phyloP scores from a whole-genome alignment of 2,888 invertebrate species.

The Mythimna ferrago region DNA sequence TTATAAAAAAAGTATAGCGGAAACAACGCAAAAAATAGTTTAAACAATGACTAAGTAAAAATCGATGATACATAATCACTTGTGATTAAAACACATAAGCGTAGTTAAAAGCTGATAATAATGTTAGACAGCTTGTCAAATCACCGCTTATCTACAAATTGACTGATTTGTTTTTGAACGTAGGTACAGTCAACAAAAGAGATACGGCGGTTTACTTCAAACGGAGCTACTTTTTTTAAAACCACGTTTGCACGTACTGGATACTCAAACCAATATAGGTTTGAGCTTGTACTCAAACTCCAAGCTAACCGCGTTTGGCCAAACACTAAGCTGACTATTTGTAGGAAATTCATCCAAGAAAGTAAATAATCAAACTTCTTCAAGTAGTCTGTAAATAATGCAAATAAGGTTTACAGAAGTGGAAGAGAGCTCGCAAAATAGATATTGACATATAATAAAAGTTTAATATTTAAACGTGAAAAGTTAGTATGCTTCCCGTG shows the following conservation, averaged over 20 bases:
- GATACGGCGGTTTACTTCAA: constrained; percentile 8
- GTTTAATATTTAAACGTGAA: neutral
- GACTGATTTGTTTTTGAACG: constrained; percentile 8
- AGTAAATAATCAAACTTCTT: too few relatives aligned
- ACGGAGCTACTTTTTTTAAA: constrained; percentile 5
- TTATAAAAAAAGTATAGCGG: neutral
- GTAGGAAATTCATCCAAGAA: too few relatives aligned
- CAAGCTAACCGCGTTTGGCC: too few relatives aligned
- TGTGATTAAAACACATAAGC: constrained; percentile 21
- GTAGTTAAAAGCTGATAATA: constrained; percentile 47
- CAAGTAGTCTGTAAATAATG: too few relatives aligned
- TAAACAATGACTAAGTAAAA: constrained; percentile 6
- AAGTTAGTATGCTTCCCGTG: too few relatives aligned
- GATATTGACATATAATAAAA: too few relatives aligned
- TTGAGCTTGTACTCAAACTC: neutral
- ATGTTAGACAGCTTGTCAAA: constrained; percentile 30
- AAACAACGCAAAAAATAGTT: neutral
- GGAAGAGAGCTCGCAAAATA: too few relatives aligned
- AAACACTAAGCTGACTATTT: too few relatives aligned
- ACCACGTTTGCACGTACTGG: neutral
- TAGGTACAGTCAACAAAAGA: constrained; percentile 5
- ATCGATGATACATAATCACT: neutral
- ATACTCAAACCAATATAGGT: neutral
- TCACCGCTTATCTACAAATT: constrained; percentile 31
- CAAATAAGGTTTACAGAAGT: too few relatives aligned